Conservation (phyloP, 2,113 vertebrate species). For the Zingel zingel region DNA sequence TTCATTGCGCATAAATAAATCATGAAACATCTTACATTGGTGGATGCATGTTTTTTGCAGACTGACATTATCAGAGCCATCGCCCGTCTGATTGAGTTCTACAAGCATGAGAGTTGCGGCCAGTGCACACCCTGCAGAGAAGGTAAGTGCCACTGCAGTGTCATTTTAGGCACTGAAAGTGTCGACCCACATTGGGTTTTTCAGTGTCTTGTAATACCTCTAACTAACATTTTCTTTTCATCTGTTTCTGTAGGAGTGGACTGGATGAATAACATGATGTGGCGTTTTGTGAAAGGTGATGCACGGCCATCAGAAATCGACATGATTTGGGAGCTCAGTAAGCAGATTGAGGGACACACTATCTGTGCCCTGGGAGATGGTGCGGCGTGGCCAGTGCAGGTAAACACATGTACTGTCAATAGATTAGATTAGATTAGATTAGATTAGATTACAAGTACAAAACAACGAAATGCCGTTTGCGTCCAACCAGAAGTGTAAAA, state of each 20-base stretch:
- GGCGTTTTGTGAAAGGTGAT: constrained; percentile 91
- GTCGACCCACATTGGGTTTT: background rate
- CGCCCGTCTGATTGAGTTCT: constrained; percentile 96
- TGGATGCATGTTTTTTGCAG: constrained; percentile 70
- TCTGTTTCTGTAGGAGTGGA: constrained; percentile 88
- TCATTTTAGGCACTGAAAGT: background rate
- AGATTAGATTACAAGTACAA: too few relatives aligned
- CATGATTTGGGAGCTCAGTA: constrained; percentile 98
- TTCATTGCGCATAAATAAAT: background rate
- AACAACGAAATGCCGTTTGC: too few relatives aligned
- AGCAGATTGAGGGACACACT: constrained; percentile 98
- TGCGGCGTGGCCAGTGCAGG: constrained; percentile 97
- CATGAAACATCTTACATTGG: background rate
- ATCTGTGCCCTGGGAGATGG: constrained; percentile 96
- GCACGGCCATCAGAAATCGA: constrained; percentile 91
- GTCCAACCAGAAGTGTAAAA: too few relatives aligned
- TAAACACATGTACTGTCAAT: constrained; percentile 55
- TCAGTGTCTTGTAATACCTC: background rate
- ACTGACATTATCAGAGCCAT: constrained; percentile 92
- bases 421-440: too few relatives aligned
- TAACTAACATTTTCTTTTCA: background rate
- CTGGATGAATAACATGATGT: constrained; percentile 99
- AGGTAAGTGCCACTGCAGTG: constrained; percentile 80
- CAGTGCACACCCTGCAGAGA: constrained; percentile 98
- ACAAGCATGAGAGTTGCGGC: constrained; percentile 98